Percentiles rank a stretch among this genome's conserved stretches.
phyloP scores from a whole-genome alignment of 2,888 invertebrate species.

The Branchellion lobata region DNA sequence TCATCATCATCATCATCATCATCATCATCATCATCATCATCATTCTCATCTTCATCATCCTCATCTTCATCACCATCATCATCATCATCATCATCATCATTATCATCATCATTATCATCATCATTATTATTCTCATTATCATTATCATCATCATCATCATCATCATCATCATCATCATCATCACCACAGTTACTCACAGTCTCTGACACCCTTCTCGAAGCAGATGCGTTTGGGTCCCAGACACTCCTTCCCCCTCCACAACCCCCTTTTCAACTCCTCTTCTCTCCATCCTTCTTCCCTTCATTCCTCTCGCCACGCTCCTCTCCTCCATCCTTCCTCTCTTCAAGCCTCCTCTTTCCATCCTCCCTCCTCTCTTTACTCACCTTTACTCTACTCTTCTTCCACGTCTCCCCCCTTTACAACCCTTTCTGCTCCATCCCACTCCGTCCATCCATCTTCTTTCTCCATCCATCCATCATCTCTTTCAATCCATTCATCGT shows the following conservation, averaged over 20 bases:
- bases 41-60: background rate
- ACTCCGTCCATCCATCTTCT: too few species aligned
- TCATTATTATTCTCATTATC: background rate
- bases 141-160: slow-evolving; percentile 55
- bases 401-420: too few species aligned
- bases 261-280: background rate
- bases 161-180: slow-evolving; percentile 62
- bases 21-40: background rate
- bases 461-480: too few species aligned
- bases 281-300: too few species aligned
- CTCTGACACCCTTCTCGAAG: background rate
- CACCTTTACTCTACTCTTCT: too few species aligned
- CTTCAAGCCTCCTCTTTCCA: too few species aligned
- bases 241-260: background rate
- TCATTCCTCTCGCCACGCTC: too few species aligned
- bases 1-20: background rate
- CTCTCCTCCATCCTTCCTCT: background rate
- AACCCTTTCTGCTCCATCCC: too few species aligned
- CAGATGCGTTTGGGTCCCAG: background rate
- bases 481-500: too few species aligned
- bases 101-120: slow-evolving; percentile 54
- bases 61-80: slow-evolving; percentile 51
- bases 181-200: slow-evolving; percentile 6
- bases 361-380: too few species aligned
- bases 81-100: slow-evolving; percentile 63